Evolutionary conservation across 2,113 vertebrate species (phyloP), one percentile per base, ranked within the genome.

Genomic region (Helogale parvula): DNA sequence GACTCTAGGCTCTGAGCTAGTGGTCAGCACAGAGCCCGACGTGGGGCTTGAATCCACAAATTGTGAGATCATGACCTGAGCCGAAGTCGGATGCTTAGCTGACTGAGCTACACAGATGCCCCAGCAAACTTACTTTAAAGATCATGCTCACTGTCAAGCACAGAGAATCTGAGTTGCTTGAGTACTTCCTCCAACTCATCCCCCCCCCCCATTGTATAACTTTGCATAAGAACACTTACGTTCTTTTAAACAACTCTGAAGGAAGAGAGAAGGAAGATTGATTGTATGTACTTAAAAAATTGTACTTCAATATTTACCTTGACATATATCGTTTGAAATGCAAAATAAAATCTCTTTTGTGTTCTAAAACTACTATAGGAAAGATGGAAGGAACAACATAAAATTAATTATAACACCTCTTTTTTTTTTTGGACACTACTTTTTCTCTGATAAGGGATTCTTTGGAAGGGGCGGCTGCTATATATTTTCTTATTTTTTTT

Each of bases 351-450:
- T 90, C 84, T 88, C 84, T 80, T 35, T 33, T 57, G 41, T 33
- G 77, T 94, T 92, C 82, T 33, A 79, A 45, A 92, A 3, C 63
- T 63, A 77, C 33, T 31, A 60, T 15, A 8, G 4, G 5, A 50
- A 50, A 11, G 7, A 69, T 79, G 3, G 13, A 50, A 68, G 38
- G 50, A 14, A 85, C 35, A 83, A 97, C 97, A 98, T 52, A 63
- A 96, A 88, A 95, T 96, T 98, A 97, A 98, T 98, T 97, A 98
- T 77, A 76, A 79, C 2, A 4, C 35, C n/a, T n/a, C n/a, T n/a
- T 41, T 41, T 96, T 52, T 94, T 60, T 96, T 77, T 96, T 85
- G 81, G n/a, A 95, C 69, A 98, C 97, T 98, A 98, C 97, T 98
- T 97, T 98, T 98, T 94, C 90, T 95, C 92, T 97, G 94, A 94